A percentile compares a stretch with the other conserved stretches of the same genome.
phyloP scores from a whole-genome alignment of 2,888 invertebrate species.

The Amiota minor region DNA sequence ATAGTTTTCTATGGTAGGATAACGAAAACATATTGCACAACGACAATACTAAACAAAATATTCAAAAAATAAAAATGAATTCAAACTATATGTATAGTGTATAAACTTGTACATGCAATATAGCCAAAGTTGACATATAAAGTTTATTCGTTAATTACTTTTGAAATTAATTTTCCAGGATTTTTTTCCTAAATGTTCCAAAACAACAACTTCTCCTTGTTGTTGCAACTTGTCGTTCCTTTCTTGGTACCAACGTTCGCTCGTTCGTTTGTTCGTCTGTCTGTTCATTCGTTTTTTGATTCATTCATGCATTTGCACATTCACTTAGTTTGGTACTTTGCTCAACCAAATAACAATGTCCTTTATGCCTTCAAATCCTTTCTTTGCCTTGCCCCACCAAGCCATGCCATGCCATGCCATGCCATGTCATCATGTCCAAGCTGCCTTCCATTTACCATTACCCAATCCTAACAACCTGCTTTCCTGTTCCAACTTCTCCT shows the following conservation, averaged over 20 bases:
- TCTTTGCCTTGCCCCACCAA: background rate
- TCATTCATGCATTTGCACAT: constrained; percentile 2
- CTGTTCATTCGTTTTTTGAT: constrained; percentile 1
- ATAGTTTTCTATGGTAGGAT: background rate
- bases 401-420: too few relatives aligned
- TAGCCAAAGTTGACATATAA: constrained; percentile 52
- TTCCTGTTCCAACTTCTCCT: too few relatives aligned
- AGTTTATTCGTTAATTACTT: constrained; percentile 60
- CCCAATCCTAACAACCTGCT: too few relatives aligned
- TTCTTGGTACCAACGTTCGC: constrained; percentile 18
- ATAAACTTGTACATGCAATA: background rate
- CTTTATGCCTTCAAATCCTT: background rate
- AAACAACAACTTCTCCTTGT: constrained; percentile 30
- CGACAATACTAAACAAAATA: constrained; percentile 4
- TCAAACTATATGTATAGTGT: background rate
- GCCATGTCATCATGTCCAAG: too few relatives aligned
- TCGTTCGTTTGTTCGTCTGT: background rate
- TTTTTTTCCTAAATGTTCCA: constrained; percentile 43
- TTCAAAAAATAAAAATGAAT: background rate
- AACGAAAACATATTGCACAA: background rate
- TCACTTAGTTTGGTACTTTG: background rate
- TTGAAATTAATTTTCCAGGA: constrained; percentile 57
- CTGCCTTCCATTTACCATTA: too few relatives aligned
- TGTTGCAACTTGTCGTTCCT: constrained; percentile 24
- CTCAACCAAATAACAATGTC: constrained; percentile 1